Evolutionary conservation across 2,888 invertebrate genomes (phyloP), one percentile per base, ranked within the genome.

Genomic region (Cynaeus angustus): DNA sequence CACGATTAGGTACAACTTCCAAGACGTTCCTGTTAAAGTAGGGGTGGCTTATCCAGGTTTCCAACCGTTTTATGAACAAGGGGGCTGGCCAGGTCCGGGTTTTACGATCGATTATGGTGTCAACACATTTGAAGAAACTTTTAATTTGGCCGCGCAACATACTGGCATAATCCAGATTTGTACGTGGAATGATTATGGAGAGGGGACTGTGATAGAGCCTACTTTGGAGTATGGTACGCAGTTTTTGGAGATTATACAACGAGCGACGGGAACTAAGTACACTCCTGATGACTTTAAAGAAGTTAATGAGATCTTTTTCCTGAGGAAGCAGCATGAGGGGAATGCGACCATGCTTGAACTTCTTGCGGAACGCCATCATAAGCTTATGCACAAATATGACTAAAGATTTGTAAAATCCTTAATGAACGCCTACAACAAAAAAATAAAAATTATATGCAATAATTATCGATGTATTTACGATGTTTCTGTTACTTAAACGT

Each of bases 181-280:
- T 14, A 59, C 61, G 1, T 59, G 61, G 61, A 59, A 59, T 13
- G 61, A 59, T 28, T 59, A 59, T 26, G 61, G 61, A 46, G 66
- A 66, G 41, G 66, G 66, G 30, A 66, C 66, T 12, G 30, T 66
- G 12, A 13, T 66, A 1, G 66, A 66, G 50, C 66, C 66, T 3
- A 66, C 66, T 2, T 8, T 59, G 13, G 66, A 66, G 13, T 66
- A 16, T 50, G 52, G 52, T 21, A 50, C 38, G 1, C 58, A 58
- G 13, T 66, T 59, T 50, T 13, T 66, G 10, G 45, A 66, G 7
- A 58, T 66, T 16, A 50, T 66, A 6, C 46, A 72, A 84, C 83
- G 87, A 26, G 38, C 10, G 4, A 30, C 64, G 10, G 52, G 53
- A 7, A 52, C 41, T n/a, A 64, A 64, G 52, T 53, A 64, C 43